Evolutionary conservation across 1,140 invertebrate species (phyloP), one percentile per base, ranked within the genome.

Genomic region (Penaeus indicus): DNA sequence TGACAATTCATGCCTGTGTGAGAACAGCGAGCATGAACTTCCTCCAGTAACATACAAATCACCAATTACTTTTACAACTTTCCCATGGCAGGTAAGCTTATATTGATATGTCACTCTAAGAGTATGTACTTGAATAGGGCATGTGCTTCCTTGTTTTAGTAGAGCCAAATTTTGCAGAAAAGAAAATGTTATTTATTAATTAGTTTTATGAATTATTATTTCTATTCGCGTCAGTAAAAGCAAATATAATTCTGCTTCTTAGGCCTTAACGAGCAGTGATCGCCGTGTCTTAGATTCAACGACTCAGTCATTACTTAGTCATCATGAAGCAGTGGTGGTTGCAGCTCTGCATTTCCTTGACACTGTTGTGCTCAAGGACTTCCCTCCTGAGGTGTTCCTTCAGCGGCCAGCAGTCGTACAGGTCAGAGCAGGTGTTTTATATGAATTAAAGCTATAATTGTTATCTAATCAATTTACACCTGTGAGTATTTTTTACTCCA

Each of bases 381-480:
- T 90, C 67, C 89, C 89, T 22, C 38, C 85, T 25, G 89, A 90
- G 61, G 81, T 90, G 67, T 60, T 90, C 13, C 54, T 90, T 62
- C 89, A 90, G 60, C 63, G 89, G n/a, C 89, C 89, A 38, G 89
- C 85, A 11, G 47, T 90, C 38, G 54, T 90, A 16, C 79, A 90
- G 89, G 89, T 90, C 22, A 54, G 54, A 54, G 54, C 16, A 13
- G 54, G 10, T 54, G 16, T 16, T 54, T 47, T 54, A 13, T 16
- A 54, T 54, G 54, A 54, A 0, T 13, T 72, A 3, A 25, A n/a
- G 10, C 18, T n/a, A 19, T 67, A 67, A 22, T 25, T 67, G 11
- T 5, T 67, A 22, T 25, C 25, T 67, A 22, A 77, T 16, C 3
- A n/a, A 25, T 16, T 5, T 27, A 77, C 19, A 77, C 19, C 3